Evolutionary conservation across 2,888 invertebrate species (phyloP).

Genomic region (Isoperla grammatica): DNA sequence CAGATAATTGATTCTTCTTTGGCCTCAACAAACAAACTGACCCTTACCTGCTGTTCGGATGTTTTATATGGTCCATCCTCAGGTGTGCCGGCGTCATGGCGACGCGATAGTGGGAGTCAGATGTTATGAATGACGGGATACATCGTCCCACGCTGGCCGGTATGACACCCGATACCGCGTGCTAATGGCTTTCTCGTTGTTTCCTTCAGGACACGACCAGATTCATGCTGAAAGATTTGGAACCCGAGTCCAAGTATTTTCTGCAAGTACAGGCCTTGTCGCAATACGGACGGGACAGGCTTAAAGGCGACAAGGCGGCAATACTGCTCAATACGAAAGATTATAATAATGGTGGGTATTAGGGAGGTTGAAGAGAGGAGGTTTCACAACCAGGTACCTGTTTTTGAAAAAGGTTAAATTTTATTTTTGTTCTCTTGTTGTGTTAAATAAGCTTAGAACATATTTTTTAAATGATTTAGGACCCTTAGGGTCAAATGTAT

Average conservation of each 20-base stretch:
- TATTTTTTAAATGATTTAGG: background rate
- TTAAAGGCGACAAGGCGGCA: slow-evolving; percentile 65
- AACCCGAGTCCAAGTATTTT: slow-evolving; percentile 66
- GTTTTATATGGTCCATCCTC: background rate
- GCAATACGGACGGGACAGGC: slow-evolving; percentile 59
- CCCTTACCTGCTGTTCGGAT: slow-evolving; percentile 11
- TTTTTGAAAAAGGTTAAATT: no score
- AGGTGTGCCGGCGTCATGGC: no score
- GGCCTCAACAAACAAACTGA: background rate
- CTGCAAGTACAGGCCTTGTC: slow-evolving; percentile 72
- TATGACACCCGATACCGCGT: no score
- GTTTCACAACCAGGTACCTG: no score
- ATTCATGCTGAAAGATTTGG: slow-evolving; percentile 59
- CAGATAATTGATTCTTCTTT: no score
- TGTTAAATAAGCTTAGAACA: background rate
- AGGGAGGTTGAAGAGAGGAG: no score
- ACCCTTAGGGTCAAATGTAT: no score
- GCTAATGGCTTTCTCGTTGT: slow-evolving; percentile 2
- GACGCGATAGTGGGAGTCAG: no score
- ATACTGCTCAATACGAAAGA: slow-evolving; percentile 63
- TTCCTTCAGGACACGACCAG: slow-evolving; percentile 55
- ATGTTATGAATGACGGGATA: no score
- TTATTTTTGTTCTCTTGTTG: no score
- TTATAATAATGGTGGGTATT: background rate
- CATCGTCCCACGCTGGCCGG: no score